Conservation (phyloP, 2,797 vertebrate species). For the Holocentrus rufus region DNA sequence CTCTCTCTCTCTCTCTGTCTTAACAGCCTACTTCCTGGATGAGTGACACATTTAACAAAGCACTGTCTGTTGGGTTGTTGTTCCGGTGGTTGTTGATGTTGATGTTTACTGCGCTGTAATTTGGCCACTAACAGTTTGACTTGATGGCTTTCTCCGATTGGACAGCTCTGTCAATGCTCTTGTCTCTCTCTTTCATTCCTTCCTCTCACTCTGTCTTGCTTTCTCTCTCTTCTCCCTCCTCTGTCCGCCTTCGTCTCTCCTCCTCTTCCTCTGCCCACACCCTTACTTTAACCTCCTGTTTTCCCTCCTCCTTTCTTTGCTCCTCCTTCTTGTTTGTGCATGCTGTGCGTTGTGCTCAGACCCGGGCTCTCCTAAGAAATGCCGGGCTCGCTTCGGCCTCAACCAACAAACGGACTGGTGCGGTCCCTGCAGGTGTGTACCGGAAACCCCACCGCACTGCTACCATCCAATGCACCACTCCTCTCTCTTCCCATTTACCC, state of each 20-base stretch:
- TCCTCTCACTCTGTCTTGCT: slow-evolving; percentile 14
- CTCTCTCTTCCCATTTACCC: slow-evolving; percentile 12
- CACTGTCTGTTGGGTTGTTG: slow-evolving; percentile 6
- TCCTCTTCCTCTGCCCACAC: slow-evolving; percentile 60
- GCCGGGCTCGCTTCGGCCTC: slow-evolving; percentile 99
- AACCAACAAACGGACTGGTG: slow-evolving; percentile 99
- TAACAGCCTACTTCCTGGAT: slow-evolving; percentile 58
- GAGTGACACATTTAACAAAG: slow-evolving; percentile 29
- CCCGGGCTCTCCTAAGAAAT: slow-evolving; percentile 99
- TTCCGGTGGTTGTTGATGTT: slow-evolving; percentile 21
- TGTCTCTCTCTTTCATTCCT: slow-evolving; percentile 33
- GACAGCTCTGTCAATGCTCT: slow-evolving; percentile 44
- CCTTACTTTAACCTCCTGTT: neutral
- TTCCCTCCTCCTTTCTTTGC: slow-evolving; percentile 15
- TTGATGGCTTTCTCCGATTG: slow-evolving; percentile 38
- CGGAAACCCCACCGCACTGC: slow-evolving; percentile 47
- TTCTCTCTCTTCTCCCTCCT: slow-evolving; percentile 34
- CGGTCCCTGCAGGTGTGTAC: slow-evolving; percentile 99
- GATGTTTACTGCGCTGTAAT: slow-evolving; percentile 31
- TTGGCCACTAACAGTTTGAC: slow-evolving; percentile 66
- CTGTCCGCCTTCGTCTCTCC: slow-evolving; percentile 21
- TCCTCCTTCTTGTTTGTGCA: slow-evolving; percentile 79
- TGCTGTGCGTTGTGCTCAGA: slow-evolving; percentile 91
- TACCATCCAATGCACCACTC: neutral
- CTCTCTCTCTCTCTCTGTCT: slow-evolving; percentile 16